Percentiles rank a stretch among this genome's conserved stretches.
Conservation (phyloP, 2,113 vertebrate genomes). For the Micronycteris hirsuta region DNA sequence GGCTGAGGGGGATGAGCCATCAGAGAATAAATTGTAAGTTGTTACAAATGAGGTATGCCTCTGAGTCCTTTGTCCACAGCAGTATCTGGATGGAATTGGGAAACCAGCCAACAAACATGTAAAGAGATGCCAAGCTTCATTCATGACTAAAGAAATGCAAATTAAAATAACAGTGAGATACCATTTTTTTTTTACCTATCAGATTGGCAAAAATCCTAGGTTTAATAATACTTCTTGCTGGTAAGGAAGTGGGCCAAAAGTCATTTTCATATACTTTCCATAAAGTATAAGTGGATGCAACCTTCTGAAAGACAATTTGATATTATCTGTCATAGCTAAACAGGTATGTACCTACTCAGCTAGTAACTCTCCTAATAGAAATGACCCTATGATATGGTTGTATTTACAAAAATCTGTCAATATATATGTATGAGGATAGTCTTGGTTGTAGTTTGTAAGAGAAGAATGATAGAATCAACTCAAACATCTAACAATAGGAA, state of each 20-base stretch:
- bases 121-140: constrained; percentile 4
- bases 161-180: constrained; percentile 43
- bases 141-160: constrained; percentile 35
- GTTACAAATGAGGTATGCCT: neutral
- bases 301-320: constrained; percentile 2
- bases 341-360: neutral
- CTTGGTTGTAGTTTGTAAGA: neutral
- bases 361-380: neutral
- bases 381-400: neutral
- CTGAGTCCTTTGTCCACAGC: neutral
- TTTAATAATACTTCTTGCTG: neutral
- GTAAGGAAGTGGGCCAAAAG: neutral
- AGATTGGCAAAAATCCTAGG: constrained; percentile 36
- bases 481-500: neutral
- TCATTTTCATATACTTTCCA: constrained; percentile 28
- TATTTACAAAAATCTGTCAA: neutral
- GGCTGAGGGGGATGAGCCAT: neutral
- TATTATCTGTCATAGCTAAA: neutral
- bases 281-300: neutral
- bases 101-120: constrained; percentile 4
- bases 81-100: neutral
- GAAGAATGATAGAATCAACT: neutral
- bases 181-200: constrained; percentile 29
- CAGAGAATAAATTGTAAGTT: neutral
- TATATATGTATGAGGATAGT: neutral